Evolutionary conservation across 2,888 invertebrate species (phyloP).

Genomic region (Eristalinus aeneus): DNA sequence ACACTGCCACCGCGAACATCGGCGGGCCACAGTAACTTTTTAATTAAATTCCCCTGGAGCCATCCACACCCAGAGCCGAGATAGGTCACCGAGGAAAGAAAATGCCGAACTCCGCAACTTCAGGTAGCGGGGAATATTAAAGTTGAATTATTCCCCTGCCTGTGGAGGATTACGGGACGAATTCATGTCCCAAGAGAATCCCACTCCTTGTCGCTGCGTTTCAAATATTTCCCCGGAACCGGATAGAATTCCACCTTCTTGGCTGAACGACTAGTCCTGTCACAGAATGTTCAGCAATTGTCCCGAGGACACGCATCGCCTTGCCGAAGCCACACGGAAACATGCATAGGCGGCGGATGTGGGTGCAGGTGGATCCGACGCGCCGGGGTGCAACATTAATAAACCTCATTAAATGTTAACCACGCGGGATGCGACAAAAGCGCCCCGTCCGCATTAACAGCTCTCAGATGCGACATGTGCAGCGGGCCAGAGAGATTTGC

Average conservation of each 20-base stretch:
- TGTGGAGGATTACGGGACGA: not conserved
- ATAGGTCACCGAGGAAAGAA: slow-evolving; percentile 14
- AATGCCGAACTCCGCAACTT: slow-evolving; percentile 29
- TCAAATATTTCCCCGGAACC: not conserved
- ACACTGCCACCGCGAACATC: not conserved
- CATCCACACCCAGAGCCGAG: slow-evolving; percentile 9
- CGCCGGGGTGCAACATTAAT: slow-evolving; percentile 59
- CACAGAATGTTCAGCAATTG: slow-evolving; percentile 31
- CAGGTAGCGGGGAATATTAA: slow-evolving; percentile 22
- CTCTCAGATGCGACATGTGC: not conserved
- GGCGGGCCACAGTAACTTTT: slow-evolving; percentile 14
- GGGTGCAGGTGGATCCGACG: not conserved
- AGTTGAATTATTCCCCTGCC: slow-evolving; percentile 13
- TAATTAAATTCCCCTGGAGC: slow-evolving; percentile 43
- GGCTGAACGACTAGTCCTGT: not conserved
- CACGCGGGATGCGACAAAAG: slow-evolving; percentile 11
- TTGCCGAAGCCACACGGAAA: not conserved
- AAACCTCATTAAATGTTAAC: slow-evolving; percentile 68
- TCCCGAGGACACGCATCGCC: slow-evolving; percentile 1
- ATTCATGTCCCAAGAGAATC: not conserved
- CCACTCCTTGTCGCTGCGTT: not conserved
- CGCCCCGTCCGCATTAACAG: not conserved
- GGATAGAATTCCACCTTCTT: not conserved
- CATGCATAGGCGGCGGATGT: no score
- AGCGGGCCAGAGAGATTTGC: not conserved